Evolutionary conservation across 2,113 vertebrate genomes (phyloP).

Genomic region (Halichoerus grypus): DNA sequence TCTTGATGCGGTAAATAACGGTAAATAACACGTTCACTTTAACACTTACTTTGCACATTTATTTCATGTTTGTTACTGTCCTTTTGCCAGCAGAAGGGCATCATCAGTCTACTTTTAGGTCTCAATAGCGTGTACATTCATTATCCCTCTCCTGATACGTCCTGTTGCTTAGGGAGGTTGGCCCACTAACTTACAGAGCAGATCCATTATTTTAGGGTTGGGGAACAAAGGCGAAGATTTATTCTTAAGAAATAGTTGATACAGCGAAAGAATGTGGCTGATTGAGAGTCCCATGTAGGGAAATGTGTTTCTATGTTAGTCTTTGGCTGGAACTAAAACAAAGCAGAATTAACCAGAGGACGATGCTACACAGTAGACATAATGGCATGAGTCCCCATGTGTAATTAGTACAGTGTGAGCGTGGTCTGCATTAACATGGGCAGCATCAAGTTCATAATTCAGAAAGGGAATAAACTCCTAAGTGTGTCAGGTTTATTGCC

Average conservation of each 20-base stretch:
- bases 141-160: background rate
- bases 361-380: background rate
- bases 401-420: background rate
- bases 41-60: background rate
- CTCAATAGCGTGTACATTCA: fast-evolving
- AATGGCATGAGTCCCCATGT: background rate
- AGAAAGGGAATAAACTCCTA: constrained; percentile 1
- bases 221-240: background rate
- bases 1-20: background rate
- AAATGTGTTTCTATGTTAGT: background rate
- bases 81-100: background rate
- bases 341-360: background rate
- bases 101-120: background rate
- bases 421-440: background rate
- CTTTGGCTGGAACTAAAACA: constrained; percentile 44
- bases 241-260: constrained; percentile 54
- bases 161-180: background rate
- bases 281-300: background rate
- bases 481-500: background rate
- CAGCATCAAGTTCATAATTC: background rate
- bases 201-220: background rate
- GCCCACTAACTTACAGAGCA: background rate
- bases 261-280: background rate
- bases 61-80: background rate
- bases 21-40: background rate